Evolutionary conservation across 1,140 invertebrate genomes (phyloP).

Genomic region (Achroia grisella): DNA sequence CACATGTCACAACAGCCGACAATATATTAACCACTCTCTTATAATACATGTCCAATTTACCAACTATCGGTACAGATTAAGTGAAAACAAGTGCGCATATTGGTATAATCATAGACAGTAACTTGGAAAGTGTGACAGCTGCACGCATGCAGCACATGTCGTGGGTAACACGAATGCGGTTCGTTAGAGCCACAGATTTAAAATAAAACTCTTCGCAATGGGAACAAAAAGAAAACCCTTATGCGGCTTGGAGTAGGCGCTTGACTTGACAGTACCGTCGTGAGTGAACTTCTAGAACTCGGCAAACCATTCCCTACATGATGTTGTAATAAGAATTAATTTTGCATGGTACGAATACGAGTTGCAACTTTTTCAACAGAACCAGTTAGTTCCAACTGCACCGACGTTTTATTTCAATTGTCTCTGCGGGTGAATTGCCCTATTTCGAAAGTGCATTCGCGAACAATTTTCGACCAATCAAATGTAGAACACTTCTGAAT

Average conservation of each 20-base stretch:
- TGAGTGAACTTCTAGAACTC: constrained; percentile 15
- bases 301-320: constrained; percentile 27
- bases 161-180: constrained; percentile 48
- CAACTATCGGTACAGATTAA: not conserved
- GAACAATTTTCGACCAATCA: constrained; percentile 42
- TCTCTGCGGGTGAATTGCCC: constrained; percentile 63
- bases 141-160: constrained; percentile 21
- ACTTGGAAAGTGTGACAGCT: constrained; percentile 22
- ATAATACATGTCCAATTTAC: not conserved
- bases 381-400: constrained; percentile 20
- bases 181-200: constrained; percentile 62
- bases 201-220: constrained; percentile 56
- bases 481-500: constrained; percentile 25
- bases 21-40: constrained; percentile 2
- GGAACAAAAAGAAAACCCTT: constrained; percentile 55
- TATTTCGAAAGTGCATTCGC: constrained; percentile 53
- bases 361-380: constrained; percentile 20
- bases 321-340: constrained; percentile 26
- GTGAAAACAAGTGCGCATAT: too few species aligned
- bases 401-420: constrained; percentile 61
- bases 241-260: constrained; percentile 34
- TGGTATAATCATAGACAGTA: too few species aligned
- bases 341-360: constrained; percentile 16
- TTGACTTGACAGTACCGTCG: constrained; percentile 36
- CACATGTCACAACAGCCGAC: constrained; percentile 26